Conservation (phyloP, 2,113 vertebrate genomes). For the Crotalus tigris region DNA sequence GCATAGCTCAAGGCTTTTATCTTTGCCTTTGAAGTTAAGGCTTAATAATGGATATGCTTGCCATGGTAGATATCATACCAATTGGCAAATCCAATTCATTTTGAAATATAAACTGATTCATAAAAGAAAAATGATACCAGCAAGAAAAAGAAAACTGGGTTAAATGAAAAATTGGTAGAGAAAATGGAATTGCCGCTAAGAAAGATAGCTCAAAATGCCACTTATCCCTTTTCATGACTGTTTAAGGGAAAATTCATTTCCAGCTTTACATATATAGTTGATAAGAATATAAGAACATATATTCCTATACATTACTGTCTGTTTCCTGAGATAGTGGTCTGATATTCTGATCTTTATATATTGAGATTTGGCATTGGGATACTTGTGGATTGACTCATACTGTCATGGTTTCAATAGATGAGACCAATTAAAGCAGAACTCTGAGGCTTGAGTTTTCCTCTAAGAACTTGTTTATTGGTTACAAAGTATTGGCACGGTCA, state of each 20-base stretch:
- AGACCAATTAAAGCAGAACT: too few species aligned
- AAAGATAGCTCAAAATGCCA: neutral
- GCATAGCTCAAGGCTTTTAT: neutral
- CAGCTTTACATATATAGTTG: neutral
- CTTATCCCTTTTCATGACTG: neutral
- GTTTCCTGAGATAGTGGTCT: neutral
- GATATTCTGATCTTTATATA: neutral
- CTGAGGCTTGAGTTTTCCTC: too few species aligned
- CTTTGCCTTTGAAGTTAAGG: neutral
- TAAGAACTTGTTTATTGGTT: too few species aligned
- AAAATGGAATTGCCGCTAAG: neutral
- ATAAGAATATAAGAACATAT: neutral
- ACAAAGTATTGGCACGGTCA: too few species aligned
- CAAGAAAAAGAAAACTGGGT: neutral
- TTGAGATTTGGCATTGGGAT: neutral
- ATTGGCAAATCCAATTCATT: neutral
- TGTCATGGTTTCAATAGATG: too few species aligned
- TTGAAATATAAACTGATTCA: neutral
- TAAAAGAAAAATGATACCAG: neutral
- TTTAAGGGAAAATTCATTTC: neutral
- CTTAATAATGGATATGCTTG: neutral
- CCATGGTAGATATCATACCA: neutral
- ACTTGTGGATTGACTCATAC: neutral
- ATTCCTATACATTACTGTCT: neutral
- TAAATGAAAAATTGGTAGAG: neutral